phyloP scores from a whole-genome alignment of 2,113 vertebrate species.

The Puma concolor region DNA sequence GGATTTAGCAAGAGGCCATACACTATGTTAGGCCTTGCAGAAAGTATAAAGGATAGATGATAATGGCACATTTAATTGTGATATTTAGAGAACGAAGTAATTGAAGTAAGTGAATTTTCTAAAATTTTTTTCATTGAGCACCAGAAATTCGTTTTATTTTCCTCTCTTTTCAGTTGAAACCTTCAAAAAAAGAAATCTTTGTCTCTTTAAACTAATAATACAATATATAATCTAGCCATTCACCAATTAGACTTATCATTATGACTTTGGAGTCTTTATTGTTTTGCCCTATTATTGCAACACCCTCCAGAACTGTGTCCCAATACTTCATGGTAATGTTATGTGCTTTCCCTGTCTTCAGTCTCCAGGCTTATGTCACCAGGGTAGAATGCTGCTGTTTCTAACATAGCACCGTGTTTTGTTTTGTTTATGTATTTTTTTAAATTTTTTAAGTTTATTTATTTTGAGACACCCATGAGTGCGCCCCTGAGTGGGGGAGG shows the following conservation, averaged over 20 bases:
- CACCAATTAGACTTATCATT: background rate
- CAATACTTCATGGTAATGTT: background rate
- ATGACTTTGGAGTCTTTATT: background rate
- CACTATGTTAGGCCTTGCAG: background rate
- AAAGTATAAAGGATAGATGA: background rate
- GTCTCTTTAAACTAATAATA: background rate
- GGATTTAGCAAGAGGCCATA: background rate
- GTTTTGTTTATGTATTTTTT: too few relatives aligned
- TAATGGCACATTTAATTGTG: background rate
- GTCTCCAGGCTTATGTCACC: background rate
- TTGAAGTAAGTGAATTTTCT: constrained; percentile 21
- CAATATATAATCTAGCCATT: background rate
- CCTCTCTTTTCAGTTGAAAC: background rate
- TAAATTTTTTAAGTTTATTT: too few relatives aligned
- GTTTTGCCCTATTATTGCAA: background rate
- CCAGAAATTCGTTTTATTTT: constrained; percentile 43
- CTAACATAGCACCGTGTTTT: background rate
- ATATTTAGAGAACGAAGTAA: background rate
- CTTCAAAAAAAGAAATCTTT: background rate
- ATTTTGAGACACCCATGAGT: too few relatives aligned
- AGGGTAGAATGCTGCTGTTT: background rate
- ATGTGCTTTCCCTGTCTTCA: background rate
- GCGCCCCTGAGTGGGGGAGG: too few relatives aligned
- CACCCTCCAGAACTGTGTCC: background rate
- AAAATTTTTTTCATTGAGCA: background rate